phyloP scores from a whole-genome alignment of 2,797 vertebrate genomes.

The Gouania willdenowi region DNA sequence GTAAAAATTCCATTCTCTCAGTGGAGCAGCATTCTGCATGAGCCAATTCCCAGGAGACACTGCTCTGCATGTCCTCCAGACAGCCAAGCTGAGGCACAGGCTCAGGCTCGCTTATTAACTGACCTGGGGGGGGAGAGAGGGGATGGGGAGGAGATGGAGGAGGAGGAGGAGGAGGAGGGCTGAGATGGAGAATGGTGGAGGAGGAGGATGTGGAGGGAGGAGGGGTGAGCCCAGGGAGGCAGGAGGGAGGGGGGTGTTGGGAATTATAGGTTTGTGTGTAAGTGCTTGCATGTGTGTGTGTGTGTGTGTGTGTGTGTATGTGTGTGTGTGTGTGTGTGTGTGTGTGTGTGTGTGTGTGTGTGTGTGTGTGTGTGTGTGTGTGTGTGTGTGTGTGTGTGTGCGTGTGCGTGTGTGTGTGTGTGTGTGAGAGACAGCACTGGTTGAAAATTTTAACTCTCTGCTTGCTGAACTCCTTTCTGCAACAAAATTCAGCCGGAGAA shows the following conservation, averaged over 20 bases:
- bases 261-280: conserved; percentile 63
- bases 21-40: conserved; percentile 88
- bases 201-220: background rate
- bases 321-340: conserved; percentile 47
- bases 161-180: conserved; percentile 15
- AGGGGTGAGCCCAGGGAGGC: conserved; percentile 13
- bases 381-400: conserved; percentile 5
- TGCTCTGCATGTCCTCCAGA: conserved; percentile 83
- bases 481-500: conserved; percentile 46
- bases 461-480: conserved; percentile 41
- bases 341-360: conserved; percentile 14
- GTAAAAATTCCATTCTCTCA: conserved; percentile 95
- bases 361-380: conserved; percentile 12
- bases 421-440: conserved; percentile 66
- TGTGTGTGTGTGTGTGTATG: conserved; percentile 25
- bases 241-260: conserved; percentile 38
- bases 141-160: conserved; percentile 31
- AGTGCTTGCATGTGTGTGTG: conserved; percentile 7
- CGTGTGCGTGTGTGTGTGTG: conserved; percentile 24
- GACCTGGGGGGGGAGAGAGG: conserved; percentile 72
- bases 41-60: conserved; percentile 89
- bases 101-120: conserved; percentile 84
- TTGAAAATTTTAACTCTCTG: conserved; percentile 75
- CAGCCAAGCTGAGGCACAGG: conserved; percentile 79
- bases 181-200: conserved; percentile 13